A percentile compares a stretch with the other conserved stretches of the same genome.
These are phyloP conservation scores for Podarcis lilfordi DNA, from an alignment of 2,797 vertebrate genomes.

Conservation along the genomic window DNA sequence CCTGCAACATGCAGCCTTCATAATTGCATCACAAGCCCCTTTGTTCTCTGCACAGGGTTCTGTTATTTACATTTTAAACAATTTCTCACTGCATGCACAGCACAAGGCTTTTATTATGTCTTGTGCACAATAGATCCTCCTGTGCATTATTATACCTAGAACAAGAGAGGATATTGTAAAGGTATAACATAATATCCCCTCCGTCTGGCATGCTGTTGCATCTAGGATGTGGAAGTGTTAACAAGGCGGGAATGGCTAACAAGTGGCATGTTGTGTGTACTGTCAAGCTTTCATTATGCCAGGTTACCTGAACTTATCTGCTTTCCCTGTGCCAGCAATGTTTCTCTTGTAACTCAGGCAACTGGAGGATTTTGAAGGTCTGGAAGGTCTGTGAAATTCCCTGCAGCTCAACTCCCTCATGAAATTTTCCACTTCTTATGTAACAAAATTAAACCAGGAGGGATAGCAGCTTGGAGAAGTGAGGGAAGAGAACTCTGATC, in stretches of 20 bases:
- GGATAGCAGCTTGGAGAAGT: conserved; percentile 37
- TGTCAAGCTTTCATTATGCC: background rate
- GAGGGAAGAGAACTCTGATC: background rate
- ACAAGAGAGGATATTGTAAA: conserved; percentile 3
- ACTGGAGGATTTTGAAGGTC: conserved; percentile 52
- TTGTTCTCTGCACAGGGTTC: conserved; percentile 3
- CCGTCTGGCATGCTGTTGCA: background rate
- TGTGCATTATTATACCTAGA: conserved; percentile 1
- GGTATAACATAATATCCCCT: background rate
- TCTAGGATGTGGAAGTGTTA: conserved; percentile 25
- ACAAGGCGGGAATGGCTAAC: background rate
- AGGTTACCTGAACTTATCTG: background rate
- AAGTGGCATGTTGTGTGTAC: background rate
- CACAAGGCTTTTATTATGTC: accelerated
- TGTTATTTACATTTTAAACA: conserved; percentile 30
- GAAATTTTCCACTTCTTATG: conserved; percentile 66
- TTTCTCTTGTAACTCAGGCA: conserved; percentile 27
- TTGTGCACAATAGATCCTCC: background rate
- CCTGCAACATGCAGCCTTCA: background rate
- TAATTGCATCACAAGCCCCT: conserved; percentile 45
- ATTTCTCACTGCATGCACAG: background rate
- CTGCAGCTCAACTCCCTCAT: conserved; percentile 12
- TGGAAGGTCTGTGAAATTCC: conserved; percentile 23
- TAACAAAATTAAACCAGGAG: conserved; percentile 49
- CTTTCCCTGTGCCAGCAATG: background rate